Percentiles rank a stretch among this genome's conserved stretches.
Conservation (phyloP, 2,113 vertebrate species). For the Capreolus pygargus region DNA sequence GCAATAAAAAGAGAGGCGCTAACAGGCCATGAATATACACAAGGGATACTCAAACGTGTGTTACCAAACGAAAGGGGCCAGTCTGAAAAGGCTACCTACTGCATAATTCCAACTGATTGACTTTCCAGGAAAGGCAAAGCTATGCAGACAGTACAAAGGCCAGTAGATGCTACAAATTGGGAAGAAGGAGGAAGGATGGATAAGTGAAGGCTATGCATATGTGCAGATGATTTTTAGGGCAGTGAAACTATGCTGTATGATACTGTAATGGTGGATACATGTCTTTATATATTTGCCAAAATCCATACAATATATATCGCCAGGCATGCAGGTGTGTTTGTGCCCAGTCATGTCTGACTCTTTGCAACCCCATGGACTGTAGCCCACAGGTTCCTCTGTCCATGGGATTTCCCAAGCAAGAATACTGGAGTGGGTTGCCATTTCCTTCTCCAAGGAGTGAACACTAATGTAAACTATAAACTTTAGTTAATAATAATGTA, state of each 20-base stretch:
- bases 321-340: background rate
- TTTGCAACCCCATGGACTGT: background rate
- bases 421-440: background rate
- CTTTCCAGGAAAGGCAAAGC: background rate
- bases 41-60: background rate
- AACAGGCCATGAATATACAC: background rate
- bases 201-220: background rate
- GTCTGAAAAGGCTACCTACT: background rate
- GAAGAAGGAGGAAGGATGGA: background rate
- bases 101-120: rapidly evolving
- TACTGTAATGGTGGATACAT: background rate
- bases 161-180: background rate
- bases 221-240: background rate
- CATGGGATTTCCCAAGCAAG: background rate
- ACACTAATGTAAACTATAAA: background rate
- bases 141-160: background rate
- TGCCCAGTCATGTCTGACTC: background rate
- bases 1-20: background rate
- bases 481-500: background rate
- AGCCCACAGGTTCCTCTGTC: background rate
- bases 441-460: background rate
- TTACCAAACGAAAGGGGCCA: background rate
- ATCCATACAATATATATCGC: no score
- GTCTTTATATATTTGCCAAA: background rate
- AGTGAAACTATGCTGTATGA: background rate